A percentile compares a stretch with the other conserved stretches of the same genome.
Evolutionary conservation across 2,113 vertebrate genomes (phyloP).

Genomic region (Chinchilla lanigera): DNA sequence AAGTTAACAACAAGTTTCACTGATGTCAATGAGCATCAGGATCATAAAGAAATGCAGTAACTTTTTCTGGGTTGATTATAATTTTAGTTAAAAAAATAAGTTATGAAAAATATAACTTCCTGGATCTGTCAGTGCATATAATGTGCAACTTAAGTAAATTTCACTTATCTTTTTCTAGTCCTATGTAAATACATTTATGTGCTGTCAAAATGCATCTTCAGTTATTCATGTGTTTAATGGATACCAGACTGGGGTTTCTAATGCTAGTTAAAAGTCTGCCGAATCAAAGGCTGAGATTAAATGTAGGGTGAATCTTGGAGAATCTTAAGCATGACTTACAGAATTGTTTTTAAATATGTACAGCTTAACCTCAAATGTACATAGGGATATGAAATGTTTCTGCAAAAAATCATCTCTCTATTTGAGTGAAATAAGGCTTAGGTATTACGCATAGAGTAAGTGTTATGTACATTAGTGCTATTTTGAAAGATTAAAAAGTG

Average conservation of each 20-base stretch:
- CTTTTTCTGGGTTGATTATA: background rate
- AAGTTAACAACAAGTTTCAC: background rate
- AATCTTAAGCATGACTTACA: background rate
- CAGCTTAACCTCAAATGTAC: slow-evolving; percentile 6
- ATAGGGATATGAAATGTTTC: background rate
- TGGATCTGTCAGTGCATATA: background rate
- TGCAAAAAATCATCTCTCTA: slow-evolving; percentile 10
- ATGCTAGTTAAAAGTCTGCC: background rate
- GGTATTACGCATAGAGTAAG: slow-evolving; percentile 21
- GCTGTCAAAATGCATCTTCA: slow-evolving; percentile 13
- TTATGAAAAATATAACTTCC: slow-evolving; percentile 23
- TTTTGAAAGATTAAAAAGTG: slow-evolving; percentile 44
- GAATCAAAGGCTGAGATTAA: background rate
- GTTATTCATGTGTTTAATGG: slow-evolving; percentile 43
- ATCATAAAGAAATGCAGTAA: slow-evolving; percentile 10
- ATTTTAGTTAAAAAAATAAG: slow-evolving; percentile 53
- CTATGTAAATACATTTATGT: slow-evolving; percentile 40
- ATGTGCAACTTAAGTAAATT: slow-evolving; percentile 10
- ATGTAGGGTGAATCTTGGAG: background rate
- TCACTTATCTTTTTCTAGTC: slow-evolving; percentile 26
- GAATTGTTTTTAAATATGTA: slow-evolving; percentile 48
- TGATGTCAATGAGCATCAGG: background rate
- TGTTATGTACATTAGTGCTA: slow-evolving; percentile 12
- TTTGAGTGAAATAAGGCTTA: slow-evolving; percentile 39
- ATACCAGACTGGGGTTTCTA: background rate